Percentiles rank a stretch among this genome's conserved stretches.
These are phyloP conservation scores for Notolepis coatsorum DNA, from an alignment of 2,797 vertebrate genomes.

Conservation along the genomic window DNA sequence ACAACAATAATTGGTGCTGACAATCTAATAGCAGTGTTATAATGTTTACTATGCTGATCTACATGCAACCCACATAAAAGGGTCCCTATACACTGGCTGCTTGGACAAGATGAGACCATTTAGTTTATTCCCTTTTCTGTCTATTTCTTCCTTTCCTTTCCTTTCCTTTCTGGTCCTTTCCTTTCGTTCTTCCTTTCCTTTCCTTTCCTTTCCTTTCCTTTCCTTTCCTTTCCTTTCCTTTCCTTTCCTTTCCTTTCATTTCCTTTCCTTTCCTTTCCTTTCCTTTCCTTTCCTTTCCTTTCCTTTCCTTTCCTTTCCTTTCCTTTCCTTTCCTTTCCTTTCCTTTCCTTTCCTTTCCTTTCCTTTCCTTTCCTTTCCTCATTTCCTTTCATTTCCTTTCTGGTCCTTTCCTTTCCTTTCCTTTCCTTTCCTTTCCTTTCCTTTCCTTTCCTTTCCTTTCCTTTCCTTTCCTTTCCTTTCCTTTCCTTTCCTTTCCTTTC, in stretches of 20 bases:
- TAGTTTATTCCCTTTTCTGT: too few species aligned
- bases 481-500: background rate
- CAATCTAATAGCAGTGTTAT: conserved; percentile 33
- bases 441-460: background rate
- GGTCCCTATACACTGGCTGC: conserved; percentile 15
- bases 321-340: background rate
- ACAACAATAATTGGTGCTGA: conserved; percentile 43
- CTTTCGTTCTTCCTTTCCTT: background rate
- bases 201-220: conserved; percentile 12
- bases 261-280: conserved; percentile 8
- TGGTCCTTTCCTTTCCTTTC: background rate
- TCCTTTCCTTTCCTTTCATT: background rate
- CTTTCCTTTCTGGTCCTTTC: conserved; percentile 14
- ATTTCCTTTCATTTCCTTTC: too few species aligned
- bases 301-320: conserved; percentile 12
- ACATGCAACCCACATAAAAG: conserved; percentile 26
- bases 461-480: conserved; percentile 9
- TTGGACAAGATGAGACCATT: conserved; percentile 6
- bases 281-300: background rate
- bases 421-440: conserved; percentile 12
- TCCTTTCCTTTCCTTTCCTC: conserved; percentile 15
- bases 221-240: background rate
- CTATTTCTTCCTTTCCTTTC: background rate
- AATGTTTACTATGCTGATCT: conserved; percentile 47
- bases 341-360: background rate